Percentiles rank a stretch among this genome's conserved stretches.
Conservation (phyloP, 2,797 vertebrate species). For the Parotocinclus haroldoi region DNA sequence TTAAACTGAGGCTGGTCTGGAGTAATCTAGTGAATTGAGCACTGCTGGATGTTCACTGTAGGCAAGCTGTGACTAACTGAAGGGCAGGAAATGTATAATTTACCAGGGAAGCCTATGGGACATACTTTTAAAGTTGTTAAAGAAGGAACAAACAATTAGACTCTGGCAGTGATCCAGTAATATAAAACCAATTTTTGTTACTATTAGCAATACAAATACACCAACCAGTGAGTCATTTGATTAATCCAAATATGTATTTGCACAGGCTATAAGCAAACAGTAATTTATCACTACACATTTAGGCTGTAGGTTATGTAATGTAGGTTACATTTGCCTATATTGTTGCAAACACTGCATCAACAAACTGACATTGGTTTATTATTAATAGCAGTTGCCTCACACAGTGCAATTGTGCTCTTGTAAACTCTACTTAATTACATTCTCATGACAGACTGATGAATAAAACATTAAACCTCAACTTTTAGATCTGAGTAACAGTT, state of each 20-base stretch:
- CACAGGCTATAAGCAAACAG: slow-evolving; percentile 8
- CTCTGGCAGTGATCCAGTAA: neutral
- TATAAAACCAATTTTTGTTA: too few relatives aligned
- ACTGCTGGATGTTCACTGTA: neutral
- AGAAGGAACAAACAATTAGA: neutral
- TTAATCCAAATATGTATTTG: neutral
- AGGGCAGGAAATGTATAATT: neutral
- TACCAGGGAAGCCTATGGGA: neutral
- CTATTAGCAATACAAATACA: neutral
- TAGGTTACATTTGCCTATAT: neutral
- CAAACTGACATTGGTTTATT: slow-evolving; percentile 17
- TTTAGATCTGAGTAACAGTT: slow-evolving; percentile 14
- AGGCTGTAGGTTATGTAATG: too few relatives aligned
- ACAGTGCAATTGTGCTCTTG: slow-evolving; percentile 2
- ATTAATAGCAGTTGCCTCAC: slow-evolving; percentile 21
- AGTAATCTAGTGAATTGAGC: neutral
- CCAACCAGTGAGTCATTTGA: neutral
- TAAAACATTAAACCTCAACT: slow-evolving; percentile 15
- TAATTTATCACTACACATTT: slow-evolving; percentile 16
- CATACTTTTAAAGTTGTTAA: neutral
- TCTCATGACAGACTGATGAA: slow-evolving; percentile 19
- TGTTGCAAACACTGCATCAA: slow-evolving; percentile 12
- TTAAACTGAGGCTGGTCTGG: neutral
- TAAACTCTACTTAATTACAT: slow-evolving; percentile 25
- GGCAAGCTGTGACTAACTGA: neutral